Percentiles rank a stretch among this genome's conserved stretches.
Conservation (phyloP, 2,113 vertebrate genomes). For the Prietella phreatophila region DNA sequence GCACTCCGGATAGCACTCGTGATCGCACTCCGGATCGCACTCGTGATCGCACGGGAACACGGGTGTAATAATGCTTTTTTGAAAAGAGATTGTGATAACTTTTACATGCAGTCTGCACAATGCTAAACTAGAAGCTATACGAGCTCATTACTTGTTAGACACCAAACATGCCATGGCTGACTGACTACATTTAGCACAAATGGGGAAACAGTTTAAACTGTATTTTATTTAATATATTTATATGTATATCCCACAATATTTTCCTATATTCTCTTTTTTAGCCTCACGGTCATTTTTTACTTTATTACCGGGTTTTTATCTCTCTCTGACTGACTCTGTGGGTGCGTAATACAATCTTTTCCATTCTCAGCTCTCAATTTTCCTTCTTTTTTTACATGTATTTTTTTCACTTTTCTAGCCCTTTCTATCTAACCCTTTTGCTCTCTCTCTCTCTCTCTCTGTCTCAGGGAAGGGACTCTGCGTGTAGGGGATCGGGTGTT, state of each 20-base stretch:
- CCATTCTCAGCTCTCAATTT: not conserved
- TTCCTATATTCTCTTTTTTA: not conserved
- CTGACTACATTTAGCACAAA: not conserved
- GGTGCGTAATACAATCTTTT: not conserved
- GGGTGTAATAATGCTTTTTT: not conserved
- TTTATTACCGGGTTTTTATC: not conserved
- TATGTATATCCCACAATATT: not conserved
- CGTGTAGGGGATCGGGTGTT: conserved; percentile 88
- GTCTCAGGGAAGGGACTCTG: conserved; percentile 87
- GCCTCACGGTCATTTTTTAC: not conserved
- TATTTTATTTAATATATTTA: not conserved
- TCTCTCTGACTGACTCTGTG: not conserved
- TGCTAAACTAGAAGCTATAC: not conserved
- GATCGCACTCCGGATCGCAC: no score
- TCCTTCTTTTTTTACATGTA: not conserved
- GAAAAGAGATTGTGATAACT: not conserved
- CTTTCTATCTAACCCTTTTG: not conserved
- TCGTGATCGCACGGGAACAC: no score
- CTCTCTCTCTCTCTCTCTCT: conserved; percentile 7
- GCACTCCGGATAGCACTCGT: no score
- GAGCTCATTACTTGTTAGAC: not conserved
- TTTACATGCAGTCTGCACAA: not conserved
- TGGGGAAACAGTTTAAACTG: not conserved
- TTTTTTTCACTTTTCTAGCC: not conserved
- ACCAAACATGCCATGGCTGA: not conserved